Evolutionary conservation across 2,888 invertebrate genomes (phyloP).

Genomic region (Empis livida): DNA sequence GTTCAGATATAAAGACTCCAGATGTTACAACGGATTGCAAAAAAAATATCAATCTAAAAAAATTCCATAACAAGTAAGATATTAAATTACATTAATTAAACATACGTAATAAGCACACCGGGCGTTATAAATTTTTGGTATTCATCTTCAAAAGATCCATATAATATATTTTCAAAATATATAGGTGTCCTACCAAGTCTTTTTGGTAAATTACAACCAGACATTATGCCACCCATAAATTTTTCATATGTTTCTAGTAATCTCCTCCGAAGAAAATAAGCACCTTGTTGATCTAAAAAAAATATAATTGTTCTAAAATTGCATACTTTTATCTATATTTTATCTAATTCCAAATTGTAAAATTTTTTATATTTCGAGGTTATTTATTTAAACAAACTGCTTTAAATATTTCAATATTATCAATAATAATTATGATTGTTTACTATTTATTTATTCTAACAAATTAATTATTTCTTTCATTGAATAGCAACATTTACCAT

Average conservation of each 20-base stretch:
- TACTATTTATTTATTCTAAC: background rate
- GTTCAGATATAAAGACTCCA: slow-evolving; percentile 65
- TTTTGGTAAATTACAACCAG: slow-evolving; percentile 47
- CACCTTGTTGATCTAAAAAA: slow-evolving; percentile 68
- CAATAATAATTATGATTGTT: no score
- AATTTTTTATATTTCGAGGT: no score
- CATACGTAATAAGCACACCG: slow-evolving; percentile 64
- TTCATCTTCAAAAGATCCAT: slow-evolving; percentile 51
- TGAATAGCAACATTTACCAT: no score
- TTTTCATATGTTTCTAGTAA: slow-evolving; percentile 53
- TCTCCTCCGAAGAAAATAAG: slow-evolving; percentile 54
- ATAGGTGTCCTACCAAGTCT: slow-evolving; percentile 49
- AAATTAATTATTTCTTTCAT: no score
- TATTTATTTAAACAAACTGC: no score
- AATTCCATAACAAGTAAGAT: no score
- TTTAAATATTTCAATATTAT: no score
- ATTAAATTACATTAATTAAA: slow-evolving; percentile 2
- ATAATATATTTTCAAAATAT: slow-evolving; percentile 55
- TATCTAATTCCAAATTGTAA: no score
- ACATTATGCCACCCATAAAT: slow-evolving; percentile 50
- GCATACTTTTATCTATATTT: no score
- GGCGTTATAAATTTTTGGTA: slow-evolving; percentile 75
- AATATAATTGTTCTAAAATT: no score
- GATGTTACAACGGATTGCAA: slow-evolving; percentile 73
- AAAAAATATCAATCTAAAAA: slow-evolving; percentile 66